Evolutionary conservation across 1,140 invertebrate species (phyloP).

Genomic region (Mactra quadrangularis): DNA sequence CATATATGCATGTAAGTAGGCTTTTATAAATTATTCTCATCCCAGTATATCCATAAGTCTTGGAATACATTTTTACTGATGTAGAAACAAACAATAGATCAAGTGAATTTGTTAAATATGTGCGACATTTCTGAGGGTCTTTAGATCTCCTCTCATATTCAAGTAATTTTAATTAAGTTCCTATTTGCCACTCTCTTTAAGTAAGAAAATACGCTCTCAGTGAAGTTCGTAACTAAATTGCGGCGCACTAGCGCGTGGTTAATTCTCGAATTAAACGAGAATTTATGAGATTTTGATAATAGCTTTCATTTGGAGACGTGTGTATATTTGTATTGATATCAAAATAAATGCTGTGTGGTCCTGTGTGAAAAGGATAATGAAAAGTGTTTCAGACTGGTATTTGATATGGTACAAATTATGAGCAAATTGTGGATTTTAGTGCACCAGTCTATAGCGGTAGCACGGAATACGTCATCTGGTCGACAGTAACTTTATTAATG

Average conservation of each 20-base stretch:
- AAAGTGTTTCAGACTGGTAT: too few species aligned
- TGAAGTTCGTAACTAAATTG: constrained; percentile 1
- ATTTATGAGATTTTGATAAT: constrained; percentile 28
- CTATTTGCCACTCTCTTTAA: not conserved
- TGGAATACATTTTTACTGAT: too few species aligned
- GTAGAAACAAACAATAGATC: not conserved
- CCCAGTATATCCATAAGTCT: too few species aligned
- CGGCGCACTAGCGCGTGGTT: constrained; percentile 25
- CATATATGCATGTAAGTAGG: too few species aligned
- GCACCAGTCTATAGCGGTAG: too few species aligned
- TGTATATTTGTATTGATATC: constrained; percentile 33
- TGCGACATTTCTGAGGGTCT: not conserved
- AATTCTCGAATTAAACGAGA: constrained; percentile 6
- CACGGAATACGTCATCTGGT: too few species aligned
- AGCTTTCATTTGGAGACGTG: constrained; percentile 19
- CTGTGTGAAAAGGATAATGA: not conserved
- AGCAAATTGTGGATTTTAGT: too few species aligned
- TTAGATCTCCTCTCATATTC: too few species aligned
- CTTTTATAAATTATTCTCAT: too few species aligned
- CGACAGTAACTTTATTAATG: too few species aligned
- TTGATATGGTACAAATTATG: too few species aligned
- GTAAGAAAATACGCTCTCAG: constrained; percentile 19
- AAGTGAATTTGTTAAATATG: constrained; percentile 3
- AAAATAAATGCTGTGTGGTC: constrained; percentile 45
- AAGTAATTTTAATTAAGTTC: constrained; percentile 18